Evolutionary conservation across 2,888 invertebrate species (phyloP).

Genomic region (Thera britannica): DNA sequence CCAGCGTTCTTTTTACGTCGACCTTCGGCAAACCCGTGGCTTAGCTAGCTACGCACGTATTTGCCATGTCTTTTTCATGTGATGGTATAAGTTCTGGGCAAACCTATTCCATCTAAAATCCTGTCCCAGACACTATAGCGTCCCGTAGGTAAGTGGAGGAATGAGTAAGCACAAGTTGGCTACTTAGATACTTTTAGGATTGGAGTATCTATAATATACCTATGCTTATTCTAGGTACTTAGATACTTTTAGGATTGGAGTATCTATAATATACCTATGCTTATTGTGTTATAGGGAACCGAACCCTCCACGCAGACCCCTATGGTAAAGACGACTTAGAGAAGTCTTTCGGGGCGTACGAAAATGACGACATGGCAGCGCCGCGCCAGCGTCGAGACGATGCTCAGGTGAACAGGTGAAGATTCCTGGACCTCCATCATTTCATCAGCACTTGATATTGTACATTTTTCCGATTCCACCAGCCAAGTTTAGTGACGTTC

Average conservation of each 20-base stretch:
- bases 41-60: too few species aligned
- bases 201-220: not conserved
- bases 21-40: too few species aligned
- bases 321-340: constrained; percentile 61
- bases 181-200: not conserved
- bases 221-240: not conserved
- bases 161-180: too few species aligned
- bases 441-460: not conserved
- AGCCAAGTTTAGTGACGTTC: too few species aligned
- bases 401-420: constrained; percentile 80
- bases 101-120: too few species aligned
- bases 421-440: constrained; percentile 39
- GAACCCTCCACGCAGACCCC: constrained; percentile 73
- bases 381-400: constrained; percentile 65
- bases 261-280: not conserved
- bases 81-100: too few species aligned
- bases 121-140: too few species aligned
- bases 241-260: not conserved
- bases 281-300: constrained; percentile 55
- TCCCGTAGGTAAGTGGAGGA: too few species aligned
- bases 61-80: too few species aligned
- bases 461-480: too few species aligned
- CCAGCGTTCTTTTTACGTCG: too few species aligned
- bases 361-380: constrained; percentile 59
- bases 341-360: constrained; percentile 63